Base-by-base conservation (phyloP, 2,888 invertebrate genomes). In the Drosophila prostipennis region DNA sequence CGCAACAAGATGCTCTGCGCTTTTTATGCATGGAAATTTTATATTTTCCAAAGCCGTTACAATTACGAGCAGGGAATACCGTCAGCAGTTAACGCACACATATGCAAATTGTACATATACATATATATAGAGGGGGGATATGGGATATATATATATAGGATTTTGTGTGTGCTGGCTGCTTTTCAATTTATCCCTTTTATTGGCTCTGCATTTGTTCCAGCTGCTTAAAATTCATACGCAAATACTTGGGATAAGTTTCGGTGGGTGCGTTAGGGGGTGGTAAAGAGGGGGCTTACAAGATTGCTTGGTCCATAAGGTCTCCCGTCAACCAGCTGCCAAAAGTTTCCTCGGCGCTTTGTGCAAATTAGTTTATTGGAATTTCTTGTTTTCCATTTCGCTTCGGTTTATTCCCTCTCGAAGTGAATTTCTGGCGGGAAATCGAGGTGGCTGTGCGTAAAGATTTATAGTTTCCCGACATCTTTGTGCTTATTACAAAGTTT, bases 361-460 rank as follows among this genome's bases (percentile, higher is more conserved):
- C 83, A 89, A 89, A 89, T 89, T 90, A 90, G 90, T 89, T 89
- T 90, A 89, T 89, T 89, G 89, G 87, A 86, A 89, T 89, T 89
- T 80, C 76, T 84, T 82, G 80, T 78, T 84, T 77, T 80, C 69
- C 74, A 76, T 77, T 83, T 67, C 68, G 49, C 65, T 64, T 74
- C 73, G 70, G 70, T 67, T 67, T 67, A 67, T 67, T 57, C 42
- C 40, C 34, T 16, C 42, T 34, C 37, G 54, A 48, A 54, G 53
- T 6, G 26, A 65, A 65, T 2, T 29, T 46, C 14, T 11, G 2
- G 14, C 2, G 10, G 45, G 14, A 10, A 14, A 10, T 1, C 42
- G 14, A 29, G 5, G 45, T 32, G 29, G 46, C 29, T 34, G 11
- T 13, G 55, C 14, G 8, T 19, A n/a, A 19, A 57, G 57, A 57